Base-by-base conservation (phyloP, 2,113 vertebrate species). In the Condylura cristata region DNA sequence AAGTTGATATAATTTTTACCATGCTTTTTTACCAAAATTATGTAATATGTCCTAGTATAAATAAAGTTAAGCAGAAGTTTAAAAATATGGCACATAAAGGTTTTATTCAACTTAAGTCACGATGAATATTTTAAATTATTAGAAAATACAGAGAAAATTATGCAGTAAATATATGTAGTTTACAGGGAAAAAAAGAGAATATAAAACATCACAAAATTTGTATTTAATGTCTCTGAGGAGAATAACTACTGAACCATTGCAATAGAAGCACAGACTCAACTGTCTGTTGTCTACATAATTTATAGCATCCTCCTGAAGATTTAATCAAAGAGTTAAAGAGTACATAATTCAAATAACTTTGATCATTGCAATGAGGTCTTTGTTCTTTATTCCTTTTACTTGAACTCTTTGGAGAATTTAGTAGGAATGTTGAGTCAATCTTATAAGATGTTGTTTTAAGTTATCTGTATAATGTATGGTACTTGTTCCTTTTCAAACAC, bases 101-200 rank as follows among this genome's bases (percentile, higher is more conserved):
- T 53, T 80, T 56, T 76, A 60, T 13, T 85, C n/a, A 89, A 32
- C 4, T 53, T 78, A 30, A 26, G 32, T 76, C 39, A 78, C 70
- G 81, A 48, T 58, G 91, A 75, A 74, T 24, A 81, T 90, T 76
- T 75, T 70, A 72, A 82, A 87, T 46, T 84, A 39, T 51, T 46
- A 51, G 24, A 66, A 37, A 87, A 61, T 85, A 1, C 79, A 14
- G 84, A 61, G 46, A 82, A 91, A 75, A 48, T 37, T 80, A 68
- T 13, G 24, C 6, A 66, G 3, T 83, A 78, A 66, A 71, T 60
- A 1, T 63, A 51, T 22, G 48, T 30, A 48, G 61, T 95, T 83
- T 37, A 14, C n/a, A 75, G 46, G 37, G 1, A 48, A 24, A n/a
- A 72, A 41, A 11, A 63, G 71, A 60, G 70, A 79, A 14, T 74